A percentile compares a stretch with the other conserved stretches of the same genome.
These are phyloP conservation scores for Paraescarpia echinospica DNA, from an alignment of 1,140 invertebrate genomes.

Conservation along the genomic window DNA sequence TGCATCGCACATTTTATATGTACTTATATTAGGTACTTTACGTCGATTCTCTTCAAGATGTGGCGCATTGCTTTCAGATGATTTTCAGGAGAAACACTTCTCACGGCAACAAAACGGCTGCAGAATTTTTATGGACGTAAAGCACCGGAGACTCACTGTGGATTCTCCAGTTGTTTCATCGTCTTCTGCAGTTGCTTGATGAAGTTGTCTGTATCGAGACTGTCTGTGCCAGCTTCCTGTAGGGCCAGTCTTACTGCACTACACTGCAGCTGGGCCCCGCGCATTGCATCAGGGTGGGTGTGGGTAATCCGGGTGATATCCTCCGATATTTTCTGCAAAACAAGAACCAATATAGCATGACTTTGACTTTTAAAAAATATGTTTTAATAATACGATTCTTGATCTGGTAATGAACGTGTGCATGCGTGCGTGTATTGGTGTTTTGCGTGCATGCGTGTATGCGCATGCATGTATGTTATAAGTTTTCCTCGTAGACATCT, in stretches of 20 bases:
- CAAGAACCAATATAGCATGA: not conserved
- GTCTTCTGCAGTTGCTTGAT: conserved; percentile 57
- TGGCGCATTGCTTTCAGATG: no score
- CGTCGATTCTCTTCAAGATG: no score
- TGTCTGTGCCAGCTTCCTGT: conserved; percentile 32
- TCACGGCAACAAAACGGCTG: not conserved
- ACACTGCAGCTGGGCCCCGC: conserved; percentile 65
- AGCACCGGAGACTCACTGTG: not conserved
- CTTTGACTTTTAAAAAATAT: no score
- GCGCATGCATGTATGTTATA: no score
- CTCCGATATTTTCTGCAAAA: conserved; percentile 31
- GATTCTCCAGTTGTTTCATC: not conserved
- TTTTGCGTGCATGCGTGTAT: no score
- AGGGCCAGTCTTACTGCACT: conserved; percentile 50
- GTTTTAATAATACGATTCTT: no score
- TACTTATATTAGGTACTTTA: no score
- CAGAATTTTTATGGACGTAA: not conserved
- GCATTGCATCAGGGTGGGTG: conserved; percentile 66
- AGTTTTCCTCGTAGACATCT: no score
- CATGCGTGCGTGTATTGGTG: no score
- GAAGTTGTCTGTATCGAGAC: conserved; percentile 58
- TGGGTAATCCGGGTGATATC: conserved; percentile 68
- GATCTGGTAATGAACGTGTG: no score
- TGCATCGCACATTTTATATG: no score
- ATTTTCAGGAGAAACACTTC: no score